phyloP scores from a whole-genome alignment of 2,888 invertebrate genomes.

The Amphipoea oculea region DNA sequence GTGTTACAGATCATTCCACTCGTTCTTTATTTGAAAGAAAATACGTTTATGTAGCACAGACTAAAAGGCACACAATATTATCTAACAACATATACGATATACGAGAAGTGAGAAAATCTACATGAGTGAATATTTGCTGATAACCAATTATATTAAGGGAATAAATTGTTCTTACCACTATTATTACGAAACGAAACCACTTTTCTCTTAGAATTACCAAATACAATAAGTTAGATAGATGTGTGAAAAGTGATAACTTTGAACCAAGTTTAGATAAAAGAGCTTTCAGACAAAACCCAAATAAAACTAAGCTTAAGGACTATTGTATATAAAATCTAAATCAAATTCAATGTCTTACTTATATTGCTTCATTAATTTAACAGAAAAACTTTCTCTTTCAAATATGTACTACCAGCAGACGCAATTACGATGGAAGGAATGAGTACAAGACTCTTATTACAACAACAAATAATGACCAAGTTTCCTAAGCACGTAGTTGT shows the following conservation, averaged over 20 bases:
- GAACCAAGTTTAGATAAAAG: neutral
- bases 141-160: neutral
- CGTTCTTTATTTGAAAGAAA: neutral
- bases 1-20: neutral
- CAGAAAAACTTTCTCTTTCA: constrained; percentile 1
- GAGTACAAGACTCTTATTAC: constrained; percentile 23
- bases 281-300: neutral
- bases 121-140: neutral
- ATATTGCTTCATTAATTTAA: neutral
- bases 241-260: neutral
- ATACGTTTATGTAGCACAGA: neutral
- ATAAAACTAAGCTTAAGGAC: neutral
- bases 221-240: neutral
- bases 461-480: constrained; percentile 28
- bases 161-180: too few relatives aligned
- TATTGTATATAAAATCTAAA: neutral
- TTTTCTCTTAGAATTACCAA: neutral
- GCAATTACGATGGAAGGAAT: constrained; percentile 37
- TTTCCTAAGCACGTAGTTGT: constrained; percentile 43
- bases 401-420: neutral
- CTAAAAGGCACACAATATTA: neutral
- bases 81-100: too few relatives aligned
- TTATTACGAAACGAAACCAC: neutral
- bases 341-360: neutral
- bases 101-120: neutral